These are phyloP conservation scores for Sabatieria punctata DNA, from an alignment of 2,888 invertebrate species.

Conservation along the genomic window DNA sequence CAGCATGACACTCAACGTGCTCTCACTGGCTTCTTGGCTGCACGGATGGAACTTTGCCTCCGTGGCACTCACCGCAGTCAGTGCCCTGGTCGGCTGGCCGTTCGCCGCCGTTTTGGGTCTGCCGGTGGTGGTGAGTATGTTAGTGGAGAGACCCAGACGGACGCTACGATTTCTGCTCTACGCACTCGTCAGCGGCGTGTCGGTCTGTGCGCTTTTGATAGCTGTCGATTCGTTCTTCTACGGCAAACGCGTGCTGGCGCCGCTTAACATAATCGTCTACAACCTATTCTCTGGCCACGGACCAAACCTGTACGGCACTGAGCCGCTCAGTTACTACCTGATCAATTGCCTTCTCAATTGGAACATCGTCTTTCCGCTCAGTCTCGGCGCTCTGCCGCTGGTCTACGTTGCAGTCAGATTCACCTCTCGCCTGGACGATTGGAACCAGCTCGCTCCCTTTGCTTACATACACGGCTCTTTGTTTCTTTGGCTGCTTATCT, in stretches of 20 bases:
- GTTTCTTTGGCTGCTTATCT: constrained; percentile 70
- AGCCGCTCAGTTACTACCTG: constrained; percentile 72
- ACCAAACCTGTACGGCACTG: constrained; percentile 80
- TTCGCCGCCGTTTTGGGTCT: constrained; percentile 78
- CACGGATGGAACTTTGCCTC: constrained; percentile 14
- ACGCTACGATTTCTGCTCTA: constrained; percentile 11
- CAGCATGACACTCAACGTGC: constrained; percentile 66
- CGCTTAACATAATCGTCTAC: constrained; percentile 77
- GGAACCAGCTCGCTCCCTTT: constrained; percentile 17
- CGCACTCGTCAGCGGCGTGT: constrained; percentile 14
- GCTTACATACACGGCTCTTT: constrained; percentile 41
- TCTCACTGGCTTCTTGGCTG: constrained; percentile 53
- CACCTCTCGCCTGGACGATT: constrained; percentile 13
- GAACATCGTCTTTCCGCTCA: constrained; percentile 56
- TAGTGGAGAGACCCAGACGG: neutral
- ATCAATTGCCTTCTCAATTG: constrained; percentile 87
- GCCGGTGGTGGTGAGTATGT: constrained; percentile 24
- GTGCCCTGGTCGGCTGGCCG: constrained; percentile 76
- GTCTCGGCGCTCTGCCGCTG: constrained; percentile 40
- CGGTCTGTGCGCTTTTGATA: constrained; percentile 38
- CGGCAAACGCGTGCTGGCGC: constrained; percentile 65
- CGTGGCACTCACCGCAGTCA: constrained; percentile 45
- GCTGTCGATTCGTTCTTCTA: constrained; percentile 70
- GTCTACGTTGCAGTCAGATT: constrained; percentile 4
- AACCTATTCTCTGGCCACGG: constrained; percentile 81